phyloP scores from a whole-genome alignment of 2,888 invertebrate species.

The Alcis repandata region DNA sequence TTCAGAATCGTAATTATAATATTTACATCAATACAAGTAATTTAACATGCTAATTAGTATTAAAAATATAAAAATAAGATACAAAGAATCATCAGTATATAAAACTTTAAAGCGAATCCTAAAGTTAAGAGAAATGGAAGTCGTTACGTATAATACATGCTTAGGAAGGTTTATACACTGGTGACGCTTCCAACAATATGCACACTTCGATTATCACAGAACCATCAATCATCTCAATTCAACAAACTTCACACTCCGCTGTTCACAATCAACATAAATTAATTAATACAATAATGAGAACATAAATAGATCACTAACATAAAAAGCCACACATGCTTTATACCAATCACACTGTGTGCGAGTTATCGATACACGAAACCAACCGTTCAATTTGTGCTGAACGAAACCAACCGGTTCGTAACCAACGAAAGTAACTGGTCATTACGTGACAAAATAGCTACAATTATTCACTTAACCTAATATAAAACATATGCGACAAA shows the following conservation, averaged over 20 bases:
- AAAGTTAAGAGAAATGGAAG: conserved; percentile 29
- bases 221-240: conserved; percentile 62
- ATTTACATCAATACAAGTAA: conserved; percentile 65
- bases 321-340: conserved; percentile 37
- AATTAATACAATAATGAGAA: conserved; percentile 48
- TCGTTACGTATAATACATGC: conserved; percentile 33
- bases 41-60: conserved; percentile 53
- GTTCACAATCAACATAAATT: conserved; percentile 58
- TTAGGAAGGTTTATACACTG: conserved; percentile 48
- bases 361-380: conserved; percentile 17
- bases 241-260: conserved; percentile 51
- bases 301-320: conserved; percentile 48
- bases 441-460: background rate
- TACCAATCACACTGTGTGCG: conserved; percentile 27
- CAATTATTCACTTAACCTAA: conserved; percentile 36
- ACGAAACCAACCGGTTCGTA: no score
- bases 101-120: conserved; percentile 30
- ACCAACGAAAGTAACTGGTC: conserved; percentile 19
- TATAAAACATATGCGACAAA: conserved; percentile 46
- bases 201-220: conserved; percentile 72
- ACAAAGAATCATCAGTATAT: conserved; percentile 56
- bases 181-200: conserved; percentile 52
- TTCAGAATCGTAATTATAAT: conserved; percentile 58
- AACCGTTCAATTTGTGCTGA: no score
- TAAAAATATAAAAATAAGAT: conserved; percentile 59